These are phyloP conservation scores for Diglossa cyanea DNA, from an alignment of 2,797 vertebrate species.

Conservation along the genomic window DNA sequence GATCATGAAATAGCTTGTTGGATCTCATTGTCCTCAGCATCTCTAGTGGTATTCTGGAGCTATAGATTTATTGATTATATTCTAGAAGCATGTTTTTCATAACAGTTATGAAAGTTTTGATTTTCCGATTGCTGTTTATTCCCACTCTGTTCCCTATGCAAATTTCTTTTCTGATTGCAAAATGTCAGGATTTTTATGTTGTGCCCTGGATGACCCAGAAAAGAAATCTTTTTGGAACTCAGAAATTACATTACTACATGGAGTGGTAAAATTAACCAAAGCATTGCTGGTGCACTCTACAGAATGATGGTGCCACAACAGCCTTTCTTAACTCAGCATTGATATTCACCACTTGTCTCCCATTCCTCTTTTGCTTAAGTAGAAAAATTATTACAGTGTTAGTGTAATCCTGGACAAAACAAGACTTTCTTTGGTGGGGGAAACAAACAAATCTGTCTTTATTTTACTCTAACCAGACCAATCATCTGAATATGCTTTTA, in stretches of 20 bases:
- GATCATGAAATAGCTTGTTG: neutral
- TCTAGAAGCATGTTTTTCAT: neutral
- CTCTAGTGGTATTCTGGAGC: neutral
- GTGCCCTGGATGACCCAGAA: neutral
- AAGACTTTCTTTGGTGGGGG: neutral
- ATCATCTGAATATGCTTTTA: rapidly evolving
- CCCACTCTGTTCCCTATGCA: neutral
- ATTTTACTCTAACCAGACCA: neutral
- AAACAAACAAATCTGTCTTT: neutral
- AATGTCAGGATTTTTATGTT: neutral
- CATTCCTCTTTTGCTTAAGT: neutral
- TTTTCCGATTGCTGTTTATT: neutral
- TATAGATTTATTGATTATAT: neutral
- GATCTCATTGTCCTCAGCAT: neutral
- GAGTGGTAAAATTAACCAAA: neutral
- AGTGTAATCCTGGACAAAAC: neutral
- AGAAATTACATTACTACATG: neutral
- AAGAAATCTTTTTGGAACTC: neutral
- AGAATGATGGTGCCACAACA: neutral
- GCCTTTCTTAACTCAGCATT: neutral
- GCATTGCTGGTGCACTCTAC: neutral
- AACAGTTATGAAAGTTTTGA: neutral
- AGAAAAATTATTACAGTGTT: neutral
- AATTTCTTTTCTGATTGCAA: neutral
- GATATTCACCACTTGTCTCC: neutral